These are phyloP conservation scores for Siniperca undulata DNA, from an alignment of 2,797 vertebrate species.

Conservation along the genomic window DNA sequence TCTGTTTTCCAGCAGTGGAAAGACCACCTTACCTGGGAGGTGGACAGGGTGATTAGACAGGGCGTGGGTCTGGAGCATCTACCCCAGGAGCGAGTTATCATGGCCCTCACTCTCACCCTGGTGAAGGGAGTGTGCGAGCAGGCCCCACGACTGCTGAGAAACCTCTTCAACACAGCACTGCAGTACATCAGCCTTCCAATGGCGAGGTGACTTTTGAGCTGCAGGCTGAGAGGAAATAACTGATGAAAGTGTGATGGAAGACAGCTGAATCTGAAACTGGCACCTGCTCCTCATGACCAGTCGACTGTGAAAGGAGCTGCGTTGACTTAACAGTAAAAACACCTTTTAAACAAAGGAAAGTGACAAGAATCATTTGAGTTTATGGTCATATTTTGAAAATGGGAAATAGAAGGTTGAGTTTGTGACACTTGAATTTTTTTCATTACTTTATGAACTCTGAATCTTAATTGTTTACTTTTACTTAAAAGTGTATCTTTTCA, in stretches of 20 bases:
- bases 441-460: not conserved
- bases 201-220: constrained; percentile 38
- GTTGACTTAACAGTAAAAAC: not conserved
- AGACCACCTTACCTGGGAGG: constrained; percentile 65
- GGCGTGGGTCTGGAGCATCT: constrained; percentile 75
- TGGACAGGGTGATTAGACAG: constrained; percentile 67
- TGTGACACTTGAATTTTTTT: constrained; percentile 29
- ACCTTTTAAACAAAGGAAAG: not conserved
- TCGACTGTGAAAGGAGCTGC: not conserved
- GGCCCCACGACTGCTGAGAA: constrained; percentile 81
- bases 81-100: constrained; percentile 81
- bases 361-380: not conserved
- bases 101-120: constrained; percentile 88
- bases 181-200: constrained; percentile 77
- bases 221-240: not conserved
- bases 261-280: constrained; percentile 8
- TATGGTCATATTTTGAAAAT: not conserved
- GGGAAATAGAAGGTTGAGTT: not conserved
- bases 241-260: not conserved
- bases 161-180: constrained; percentile 78
- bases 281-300: constrained; percentile 3
- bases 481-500: not conserved
- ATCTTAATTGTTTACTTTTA: not conserved
- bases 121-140: constrained; percentile 86
- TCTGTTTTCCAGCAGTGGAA: constrained; percentile 78